Evolutionary conservation across 2,888 invertebrate species (phyloP), one percentile per base, ranked within the genome.

Genomic region (Cephus pulcher): DNA sequence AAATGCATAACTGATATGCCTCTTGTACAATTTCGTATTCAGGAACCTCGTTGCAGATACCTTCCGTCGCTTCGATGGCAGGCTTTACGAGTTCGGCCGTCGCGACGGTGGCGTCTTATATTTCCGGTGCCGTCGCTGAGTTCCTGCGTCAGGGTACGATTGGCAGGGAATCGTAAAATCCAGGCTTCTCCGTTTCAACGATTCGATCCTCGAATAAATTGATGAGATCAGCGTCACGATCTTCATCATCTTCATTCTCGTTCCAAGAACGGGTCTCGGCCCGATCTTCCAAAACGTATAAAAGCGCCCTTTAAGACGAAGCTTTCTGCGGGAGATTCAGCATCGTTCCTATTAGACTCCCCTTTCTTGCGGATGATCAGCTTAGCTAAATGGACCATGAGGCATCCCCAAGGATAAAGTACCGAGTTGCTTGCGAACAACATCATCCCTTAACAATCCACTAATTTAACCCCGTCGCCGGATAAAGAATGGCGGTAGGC

Each of bases 361-460:
- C 56, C 56, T 56, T 56, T 56, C 56, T 56, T 56, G 34, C 68
- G 70, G 34, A 73, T 78, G 77, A 80, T 77, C 76, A 75, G 78
- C 80, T 81, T 76, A 78, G 76, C 77, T 77, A 69, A 80, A 80
- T 76, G 76, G 79, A 76, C 34, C 74, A 33, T 32, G 34, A 76
- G 77, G 75, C 68, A 81, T 77, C 77, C 75, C 56, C 2, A 56
- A 56, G 23, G 23, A 56, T 56, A 56, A 33, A 76, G 73, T 78
- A 69, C 69, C 32, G 23, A 33, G 33, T 32, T 34, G 32, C 71
- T 71, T 71, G 71, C 12, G 32, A 71, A 3, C 23, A 56, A 1
- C 56, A 56, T 56, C 56, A 56, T 56, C 56, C 56, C 56, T 56
- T 71, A 71, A 71, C 71, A 34, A 30, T 33, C 32, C 71, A 71